Percentiles rank a stretch among this genome's conserved stretches.
Evolutionary conservation across 2,113 vertebrate species (phyloP).

Genomic region (Bos indicus): DNA sequence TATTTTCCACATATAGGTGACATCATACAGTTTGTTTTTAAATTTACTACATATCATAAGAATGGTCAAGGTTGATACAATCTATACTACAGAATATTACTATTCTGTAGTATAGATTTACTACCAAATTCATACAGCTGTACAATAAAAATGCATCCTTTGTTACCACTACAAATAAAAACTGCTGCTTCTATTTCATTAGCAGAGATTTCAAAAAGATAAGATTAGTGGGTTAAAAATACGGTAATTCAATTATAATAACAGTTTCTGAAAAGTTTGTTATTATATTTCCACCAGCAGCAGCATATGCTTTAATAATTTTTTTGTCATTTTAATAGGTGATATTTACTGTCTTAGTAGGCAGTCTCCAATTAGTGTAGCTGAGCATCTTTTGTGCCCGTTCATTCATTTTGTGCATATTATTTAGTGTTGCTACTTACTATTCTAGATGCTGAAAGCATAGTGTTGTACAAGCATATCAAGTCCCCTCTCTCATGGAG

Average conservation of each 20-base stretch:
- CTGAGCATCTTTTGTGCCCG: background rate
- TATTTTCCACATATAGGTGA: background rate
- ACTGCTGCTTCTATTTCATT: background rate
- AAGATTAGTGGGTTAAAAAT: background rate
- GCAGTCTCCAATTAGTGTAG: background rate
- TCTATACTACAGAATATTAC: no score
- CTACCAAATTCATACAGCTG: background rate
- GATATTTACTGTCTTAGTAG: background rate
- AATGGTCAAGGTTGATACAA: background rate
- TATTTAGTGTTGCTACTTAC: background rate
- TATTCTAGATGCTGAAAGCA: background rate
- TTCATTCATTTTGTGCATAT: background rate
- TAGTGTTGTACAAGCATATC: background rate
- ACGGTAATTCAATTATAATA: background rate
- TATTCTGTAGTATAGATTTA: background rate
- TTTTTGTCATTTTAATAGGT: background rate
- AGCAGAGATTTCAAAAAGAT: background rate
- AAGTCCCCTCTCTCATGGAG: background rate
- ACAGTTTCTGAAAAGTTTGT: background rate
- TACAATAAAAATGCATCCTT: background rate
- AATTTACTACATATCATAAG: background rate
- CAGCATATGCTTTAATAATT: background rate
- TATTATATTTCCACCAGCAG: background rate
- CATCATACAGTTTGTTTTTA: background rate
- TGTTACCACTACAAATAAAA: background rate